Percentiles rank a stretch among this genome's conserved stretches.
Evolutionary conservation across 2,888 invertebrate genomes (phyloP).

Genomic region (Monoplex corrugatus): DNA sequence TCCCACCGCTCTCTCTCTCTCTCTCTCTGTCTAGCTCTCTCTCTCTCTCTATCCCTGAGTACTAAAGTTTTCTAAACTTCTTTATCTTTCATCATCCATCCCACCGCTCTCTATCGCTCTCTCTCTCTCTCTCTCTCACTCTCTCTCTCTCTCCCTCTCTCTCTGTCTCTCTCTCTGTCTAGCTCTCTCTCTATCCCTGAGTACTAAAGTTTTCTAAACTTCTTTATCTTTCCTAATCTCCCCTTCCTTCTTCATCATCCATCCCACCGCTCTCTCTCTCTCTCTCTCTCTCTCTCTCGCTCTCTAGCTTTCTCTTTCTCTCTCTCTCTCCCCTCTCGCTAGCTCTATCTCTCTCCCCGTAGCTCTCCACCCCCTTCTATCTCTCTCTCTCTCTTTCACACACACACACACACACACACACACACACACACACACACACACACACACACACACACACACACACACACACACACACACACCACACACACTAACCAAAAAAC

Average conservation of each 20-base stretch:
- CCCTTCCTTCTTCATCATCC: too few species aligned
- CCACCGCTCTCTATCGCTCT: neutral
- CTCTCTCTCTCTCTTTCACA: neutral
- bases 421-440: neutral
- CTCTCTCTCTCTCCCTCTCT: neutral
- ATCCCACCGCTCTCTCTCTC: too few species aligned
- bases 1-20: too few species aligned
- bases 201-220: too few species aligned
- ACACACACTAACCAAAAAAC: neutral
- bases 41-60: neutral
- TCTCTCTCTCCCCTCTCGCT: neutral
- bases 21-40: neutral
- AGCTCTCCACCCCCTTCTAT: neutral
- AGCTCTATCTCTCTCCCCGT: too few species aligned
- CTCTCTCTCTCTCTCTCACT: neutral
- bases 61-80: too few species aligned
- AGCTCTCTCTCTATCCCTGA: too few species aligned
- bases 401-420: constrained; percentile 4
- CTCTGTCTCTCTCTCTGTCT: neutral
- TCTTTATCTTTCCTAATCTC: too few species aligned
- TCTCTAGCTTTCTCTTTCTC: neutral
- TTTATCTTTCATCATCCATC: too few species aligned
- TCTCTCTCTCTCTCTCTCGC: neutral
- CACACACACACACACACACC: neutral
- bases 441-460: neutral